These are phyloP conservation scores for Macropis europaea DNA, from an alignment of 2,888 invertebrate genomes.

Conservation along the genomic window DNA sequence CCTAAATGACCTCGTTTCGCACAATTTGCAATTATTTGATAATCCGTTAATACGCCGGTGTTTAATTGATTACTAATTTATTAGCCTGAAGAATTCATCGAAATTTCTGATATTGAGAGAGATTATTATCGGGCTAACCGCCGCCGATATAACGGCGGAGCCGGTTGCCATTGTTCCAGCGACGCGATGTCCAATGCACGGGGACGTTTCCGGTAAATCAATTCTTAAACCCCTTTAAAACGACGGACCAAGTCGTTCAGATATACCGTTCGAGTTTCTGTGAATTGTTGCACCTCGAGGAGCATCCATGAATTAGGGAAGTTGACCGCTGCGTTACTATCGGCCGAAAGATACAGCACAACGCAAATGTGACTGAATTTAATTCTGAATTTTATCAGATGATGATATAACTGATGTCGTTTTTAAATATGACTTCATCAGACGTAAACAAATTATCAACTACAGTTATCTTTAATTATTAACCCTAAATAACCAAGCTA, in stretches of 20 bases:
- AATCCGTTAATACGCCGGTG: conserved; percentile 38
- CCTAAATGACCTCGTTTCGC: conserved; percentile 33
- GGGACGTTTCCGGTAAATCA: conserved; percentile 24
- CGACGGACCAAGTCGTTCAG: background rate
- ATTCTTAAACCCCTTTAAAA: background rate
- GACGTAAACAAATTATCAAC: too few species aligned
- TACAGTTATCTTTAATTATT: too few species aligned
- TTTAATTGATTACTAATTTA: conserved; percentile 49
- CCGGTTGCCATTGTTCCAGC: conserved; percentile 17
- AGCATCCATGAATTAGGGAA: background rate
- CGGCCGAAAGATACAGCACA: background rate
- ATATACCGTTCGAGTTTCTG: background rate
- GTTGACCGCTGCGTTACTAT: background rate
- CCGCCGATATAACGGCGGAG: conserved; percentile 3
- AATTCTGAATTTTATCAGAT: too few species aligned
- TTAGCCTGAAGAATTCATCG: conserved; percentile 37
- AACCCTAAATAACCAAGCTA: too few species aligned
- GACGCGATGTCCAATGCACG: conserved; percentile 3
- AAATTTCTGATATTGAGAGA: conserved; percentile 37
- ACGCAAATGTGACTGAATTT: too few species aligned
- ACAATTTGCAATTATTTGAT: conserved; percentile 47
- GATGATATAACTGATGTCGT: too few species aligned
- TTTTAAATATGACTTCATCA: too few species aligned
- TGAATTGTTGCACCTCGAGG: background rate
- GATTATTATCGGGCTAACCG: conserved; percentile 29